A percentile compares a stretch with the other conserved stretches of the same genome.
phyloP scores from a whole-genome alignment of 30 jellyfish, hydroid and myxozoan genomes.

The Hydra vulgaris region DNA sequence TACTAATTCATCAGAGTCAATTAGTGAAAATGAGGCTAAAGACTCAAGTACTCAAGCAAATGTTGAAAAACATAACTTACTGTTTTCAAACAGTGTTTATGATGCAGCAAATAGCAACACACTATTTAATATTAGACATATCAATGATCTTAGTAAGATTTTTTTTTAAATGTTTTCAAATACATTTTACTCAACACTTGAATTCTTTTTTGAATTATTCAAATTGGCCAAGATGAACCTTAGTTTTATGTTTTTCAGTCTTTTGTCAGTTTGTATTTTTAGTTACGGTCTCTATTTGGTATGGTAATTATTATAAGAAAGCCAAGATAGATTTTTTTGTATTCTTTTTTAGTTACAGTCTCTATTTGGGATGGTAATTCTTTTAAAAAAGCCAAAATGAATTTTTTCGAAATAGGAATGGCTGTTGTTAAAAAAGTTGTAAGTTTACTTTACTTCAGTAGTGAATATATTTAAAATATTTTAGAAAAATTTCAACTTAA shows the following conservation, averaged over 20 bases:
- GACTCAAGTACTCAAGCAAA: neutral
- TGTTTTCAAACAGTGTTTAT: constrained; percentile 7
- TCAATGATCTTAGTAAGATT: constrained; percentile 17
- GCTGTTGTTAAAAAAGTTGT: constrained; percentile 85
- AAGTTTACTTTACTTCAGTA: too few species aligned
- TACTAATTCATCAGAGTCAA: neutral
- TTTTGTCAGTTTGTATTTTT: neutral
- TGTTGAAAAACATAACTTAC: neutral
- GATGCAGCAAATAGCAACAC: constrained; percentile 13
- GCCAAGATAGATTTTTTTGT: constrained; percentile 60
- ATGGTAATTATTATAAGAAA: constrained; percentile 60
- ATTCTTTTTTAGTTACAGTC: constrained; percentile 44
- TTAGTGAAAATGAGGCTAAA: constrained; percentile 10
- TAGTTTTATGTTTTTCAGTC: neutral
- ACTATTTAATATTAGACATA: constrained; percentile 11
- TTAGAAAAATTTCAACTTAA: too few species aligned
- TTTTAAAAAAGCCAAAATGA: constrained; percentile 68
- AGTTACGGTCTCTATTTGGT: constrained; percentile 83
- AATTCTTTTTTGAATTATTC: too few species aligned
- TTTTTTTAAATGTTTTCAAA: neutral
- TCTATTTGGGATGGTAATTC: constrained; percentile 78
- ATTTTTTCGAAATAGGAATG: constrained; percentile 61
- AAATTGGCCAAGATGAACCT: too few species aligned
- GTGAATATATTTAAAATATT: too few species aligned
- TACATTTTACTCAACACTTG: neutral